A percentile compares a stretch with the other conserved stretches of the same genome.
phyloP scores from a whole-genome alignment of 2,888 invertebrate species.

The Drosophila mercatorum region DNA sequence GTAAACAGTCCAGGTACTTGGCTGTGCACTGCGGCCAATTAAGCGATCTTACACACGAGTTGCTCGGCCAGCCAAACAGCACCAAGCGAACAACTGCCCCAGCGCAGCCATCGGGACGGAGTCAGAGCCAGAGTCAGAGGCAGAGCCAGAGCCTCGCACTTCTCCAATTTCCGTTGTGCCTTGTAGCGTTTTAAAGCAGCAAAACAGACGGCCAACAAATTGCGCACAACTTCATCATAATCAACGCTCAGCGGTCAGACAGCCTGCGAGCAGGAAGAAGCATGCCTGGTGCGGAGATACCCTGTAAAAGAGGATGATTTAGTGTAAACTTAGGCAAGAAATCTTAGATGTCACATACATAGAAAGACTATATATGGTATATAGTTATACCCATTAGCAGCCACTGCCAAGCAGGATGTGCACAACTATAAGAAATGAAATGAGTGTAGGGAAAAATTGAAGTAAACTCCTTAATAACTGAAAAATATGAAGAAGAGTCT shows the following conservation, averaged over 20 bases:
- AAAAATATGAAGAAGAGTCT: not conserved
- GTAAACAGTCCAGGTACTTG: constrained; percentile 30
- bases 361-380: not conserved
- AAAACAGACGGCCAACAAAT: constrained; percentile 80
- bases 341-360: not conserved
- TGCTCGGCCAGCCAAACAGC: constrained; percentile 24
- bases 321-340: too few species aligned
- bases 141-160: constrained; percentile 36
- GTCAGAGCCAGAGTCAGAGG: not conserved
- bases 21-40: constrained; percentile 64
- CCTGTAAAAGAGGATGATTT: not conserved
- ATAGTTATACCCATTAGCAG: not conserved
- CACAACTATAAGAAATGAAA: not conserved
- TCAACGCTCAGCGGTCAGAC: constrained; percentile 57
- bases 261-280: constrained; percentile 16
- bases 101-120: constrained; percentile 14
- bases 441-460: not conserved
- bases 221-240: constrained; percentile 81
- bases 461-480: not conserved
- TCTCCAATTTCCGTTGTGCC: constrained; percentile 80
- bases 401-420: not conserved
- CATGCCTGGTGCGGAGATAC: constrained; percentile 18
- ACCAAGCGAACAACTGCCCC: constrained; percentile 19
- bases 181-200: constrained; percentile 62
- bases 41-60: constrained; percentile 73